phyloP scores from a whole-genome alignment of 2,888 invertebrate species.

The Mechanitis messenoides region DNA sequence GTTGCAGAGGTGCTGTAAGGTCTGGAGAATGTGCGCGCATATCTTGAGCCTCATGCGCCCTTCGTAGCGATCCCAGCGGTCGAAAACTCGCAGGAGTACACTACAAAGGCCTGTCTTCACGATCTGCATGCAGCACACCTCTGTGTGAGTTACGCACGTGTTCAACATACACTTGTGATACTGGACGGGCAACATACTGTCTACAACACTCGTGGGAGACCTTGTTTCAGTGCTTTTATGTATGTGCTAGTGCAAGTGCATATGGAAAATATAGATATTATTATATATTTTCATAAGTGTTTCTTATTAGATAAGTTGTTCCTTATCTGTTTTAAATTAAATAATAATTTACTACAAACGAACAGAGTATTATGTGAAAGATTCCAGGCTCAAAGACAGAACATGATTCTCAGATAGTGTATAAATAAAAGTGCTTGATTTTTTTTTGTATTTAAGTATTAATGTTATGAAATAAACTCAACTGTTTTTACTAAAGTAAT shows the following conservation, averaged over 20 bases:
- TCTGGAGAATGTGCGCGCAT: slow-evolving; percentile 76
- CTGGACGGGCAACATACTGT: slow-evolving; percentile 1
- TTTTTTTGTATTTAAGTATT: background rate
- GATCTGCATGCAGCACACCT: slow-evolving; percentile 79
- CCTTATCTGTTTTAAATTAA: too few species aligned
- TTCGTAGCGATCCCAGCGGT: slow-evolving; percentile 80
- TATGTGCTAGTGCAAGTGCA: too few species aligned
- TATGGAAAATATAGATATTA: too few species aligned
- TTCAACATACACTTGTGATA: slow-evolving; percentile 35
- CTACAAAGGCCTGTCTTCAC: slow-evolving; percentile 77
- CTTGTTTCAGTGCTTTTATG: too few species aligned
- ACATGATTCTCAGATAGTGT: background rate
- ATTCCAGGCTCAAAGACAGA: background rate
- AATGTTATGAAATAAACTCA: slow-evolving; percentile 41
- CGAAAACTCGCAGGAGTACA: slow-evolving; percentile 77
- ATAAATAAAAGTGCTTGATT: background rate
- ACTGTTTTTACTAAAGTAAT: slow-evolving; percentile 82
- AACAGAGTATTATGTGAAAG: too few species aligned
- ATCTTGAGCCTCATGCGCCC: slow-evolving; percentile 79
- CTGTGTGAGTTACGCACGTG: slow-evolving; percentile 72
- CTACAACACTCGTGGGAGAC: background rate
- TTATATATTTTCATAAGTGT: too few species aligned
- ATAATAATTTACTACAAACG: too few species aligned
- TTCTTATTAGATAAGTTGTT: too few species aligned
- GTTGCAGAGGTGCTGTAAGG: slow-evolving; percentile 77